Percentiles rank a stretch among this genome's conserved stretches.
These are phyloP conservation scores for Amiota minor DNA, from an alignment of 2,888 invertebrate genomes.

Conservation along the genomic window DNA sequence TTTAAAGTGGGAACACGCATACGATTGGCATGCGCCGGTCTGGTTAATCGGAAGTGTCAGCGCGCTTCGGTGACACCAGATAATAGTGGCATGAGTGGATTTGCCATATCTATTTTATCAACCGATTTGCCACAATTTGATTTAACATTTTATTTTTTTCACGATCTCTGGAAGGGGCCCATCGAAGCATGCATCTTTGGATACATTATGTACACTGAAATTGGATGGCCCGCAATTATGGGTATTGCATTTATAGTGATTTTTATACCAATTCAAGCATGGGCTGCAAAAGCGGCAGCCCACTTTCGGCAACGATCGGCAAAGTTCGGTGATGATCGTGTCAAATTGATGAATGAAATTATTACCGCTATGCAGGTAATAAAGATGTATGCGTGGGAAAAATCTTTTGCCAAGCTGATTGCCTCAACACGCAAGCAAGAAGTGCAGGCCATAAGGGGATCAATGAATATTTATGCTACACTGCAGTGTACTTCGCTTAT, in stretches of 20 bases:
- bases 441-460: conserved; percentile 79
- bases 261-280: conserved; percentile 84
- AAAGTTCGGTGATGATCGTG: conserved; percentile 85
- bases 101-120: conserved; percentile 89
- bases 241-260: conserved; percentile 81
- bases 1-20: conserved; percentile 81
- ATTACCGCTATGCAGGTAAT: conserved; percentile 87
- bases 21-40: conserved; percentile 80
- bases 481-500: conserved; percentile 83
- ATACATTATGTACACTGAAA: conserved; percentile 76
- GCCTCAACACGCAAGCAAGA: conserved; percentile 82
- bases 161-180: conserved; percentile 93
- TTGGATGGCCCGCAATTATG: conserved; percentile 80
- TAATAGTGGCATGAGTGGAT: conserved; percentile 85
- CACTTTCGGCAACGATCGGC: conserved; percentile 81
- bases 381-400: conserved; percentile 93
- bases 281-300: conserved; percentile 81
- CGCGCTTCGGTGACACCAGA: conserved; percentile 85
- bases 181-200: conserved; percentile 75
- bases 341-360: conserved; percentile 91
- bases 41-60: conserved; percentile 82
- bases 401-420: conserved; percentile 83
- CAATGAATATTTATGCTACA: conserved; percentile 80
- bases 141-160: conserved; percentile 88
- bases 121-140: conserved; percentile 96